Evolutionary conservation across 2,888 invertebrate genomes (phyloP).

Genomic region (Cephus nigrinus): DNA sequence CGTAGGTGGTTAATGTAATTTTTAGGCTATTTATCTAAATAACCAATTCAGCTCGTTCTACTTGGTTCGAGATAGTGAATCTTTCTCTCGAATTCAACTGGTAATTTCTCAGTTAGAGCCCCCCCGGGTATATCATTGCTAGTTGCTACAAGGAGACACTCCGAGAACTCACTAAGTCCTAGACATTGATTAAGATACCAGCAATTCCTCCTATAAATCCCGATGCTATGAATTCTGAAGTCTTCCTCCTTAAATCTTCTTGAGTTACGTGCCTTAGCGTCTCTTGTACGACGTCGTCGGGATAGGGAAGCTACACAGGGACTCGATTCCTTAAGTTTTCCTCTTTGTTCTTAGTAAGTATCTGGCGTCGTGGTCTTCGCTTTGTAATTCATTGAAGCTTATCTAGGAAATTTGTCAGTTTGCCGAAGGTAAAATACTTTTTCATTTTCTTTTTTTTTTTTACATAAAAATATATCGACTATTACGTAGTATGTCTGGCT

Average conservation of each 20-base stretch:
- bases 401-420: not conserved
- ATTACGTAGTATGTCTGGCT: not conserved
- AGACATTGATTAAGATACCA: constrained; percentile 41
- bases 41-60: not conserved
- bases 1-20: no score
- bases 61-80: not conserved
- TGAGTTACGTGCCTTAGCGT: constrained; percentile 32
- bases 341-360: not conserved
- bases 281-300: not conserved
- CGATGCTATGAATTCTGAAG: constrained; percentile 25
- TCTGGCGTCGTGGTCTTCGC: not conserved
- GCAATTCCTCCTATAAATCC: constrained; percentile 36
- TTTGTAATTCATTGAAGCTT: not conserved
- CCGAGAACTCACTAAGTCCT: constrained; percentile 23
- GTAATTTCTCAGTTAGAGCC: not conserved
- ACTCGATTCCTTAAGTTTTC: not conserved
- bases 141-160: not conserved
- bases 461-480: not conserved
- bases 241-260: constrained; percentile 27
- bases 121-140: not conserved
- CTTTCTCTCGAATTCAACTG: not conserved
- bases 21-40: not conserved
- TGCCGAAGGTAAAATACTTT: not conserved
- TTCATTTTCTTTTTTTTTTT: not conserved
- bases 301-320: not conserved